Evolutionary conservation across 2,797 vertebrate species (phyloP), one percentile per base, ranked within the genome.

Genomic region (Avahi laniger): DNA sequence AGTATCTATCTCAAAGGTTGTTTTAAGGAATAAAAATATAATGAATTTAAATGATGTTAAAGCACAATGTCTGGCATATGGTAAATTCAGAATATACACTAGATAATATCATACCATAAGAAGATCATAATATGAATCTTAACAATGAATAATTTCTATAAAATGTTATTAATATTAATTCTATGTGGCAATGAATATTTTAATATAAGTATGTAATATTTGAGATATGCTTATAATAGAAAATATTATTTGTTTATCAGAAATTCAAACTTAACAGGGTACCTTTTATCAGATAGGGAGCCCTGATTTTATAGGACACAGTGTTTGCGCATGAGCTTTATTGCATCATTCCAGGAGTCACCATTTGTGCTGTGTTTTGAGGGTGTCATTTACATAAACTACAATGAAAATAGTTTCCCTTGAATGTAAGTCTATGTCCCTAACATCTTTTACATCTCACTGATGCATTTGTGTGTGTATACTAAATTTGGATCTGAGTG

Each of bases 31-130:
- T 72, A 83, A 80, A 94, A 85, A 63, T n/a, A 38, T 48, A 57
- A 85, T 46, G 41, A 91, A 89, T 75, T 78, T 79, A 70, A 86
- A 26, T 93, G 70, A 76, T 13, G 82, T 96, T 70, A 70, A 92
- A 89, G 41, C 10, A 43, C 50, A 9, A 26, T 67, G 1, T 54
- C 52, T 91, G 48, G 28, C 20, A 50, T 30, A 67, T 30, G 52
- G 22, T 67, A 78, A 72, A 41, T 13, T 50, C 59, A 52, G 80
- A 90, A 63, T 65, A 43, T 69, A 94, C 63, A 48, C 33, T 69
- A 75, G 24, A 18, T 89, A 69, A 59, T 89, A 69, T 61, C 43
- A 17, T 59, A 20, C 28, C 43, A 85, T 69, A 50, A 38, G 75
- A 67, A 14, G 2, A 22, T 63, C 73, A 73, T 75, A 83, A 30